Percentiles rank a stretch among this genome's conserved stretches.
Conservation (phyloP, 2,113 vertebrate genomes). For the Herpetotheres cachinnans region DNA sequence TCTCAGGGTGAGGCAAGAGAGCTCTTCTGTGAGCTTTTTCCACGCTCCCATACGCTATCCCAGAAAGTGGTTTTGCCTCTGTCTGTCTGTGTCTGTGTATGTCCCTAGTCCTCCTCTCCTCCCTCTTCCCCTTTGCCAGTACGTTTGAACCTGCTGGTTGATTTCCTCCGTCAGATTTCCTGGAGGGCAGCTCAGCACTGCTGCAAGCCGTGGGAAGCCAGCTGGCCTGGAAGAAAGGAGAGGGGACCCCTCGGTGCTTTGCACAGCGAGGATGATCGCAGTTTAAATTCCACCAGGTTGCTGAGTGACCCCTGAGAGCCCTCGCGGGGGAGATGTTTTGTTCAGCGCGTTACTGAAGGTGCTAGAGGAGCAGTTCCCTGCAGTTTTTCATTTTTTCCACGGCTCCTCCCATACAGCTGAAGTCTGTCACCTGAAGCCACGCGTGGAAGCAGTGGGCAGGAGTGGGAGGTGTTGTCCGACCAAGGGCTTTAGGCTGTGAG, state of each 20-base stretch:
- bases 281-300: neutral
- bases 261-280: neutral
- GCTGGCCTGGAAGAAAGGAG: neutral
- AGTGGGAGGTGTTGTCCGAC: neutral
- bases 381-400: fast-evolving
- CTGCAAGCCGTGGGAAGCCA: neutral
- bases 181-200: neutral
- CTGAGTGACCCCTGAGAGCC: neutral
- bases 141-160: neutral
- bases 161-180: neutral
- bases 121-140: neutral
- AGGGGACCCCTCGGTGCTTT: neutral
- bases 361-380: neutral
- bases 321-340: neutral
- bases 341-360: fast-evolving
- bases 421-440: neutral
- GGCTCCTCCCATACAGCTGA: neutral
- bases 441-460: fast-evolving
- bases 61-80: neutral
- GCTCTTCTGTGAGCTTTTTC: neutral
- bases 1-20: neutral
- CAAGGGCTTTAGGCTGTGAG: neutral
- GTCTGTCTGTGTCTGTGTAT: neutral
- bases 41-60: fast-evolving
- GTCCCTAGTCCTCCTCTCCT: neutral